Evolutionary conservation across 35 echinoderm and acorn worm genomes (phyloP), one percentile per base, ranked within the genome.

Genomic region (Amphiura filiformis): DNA sequence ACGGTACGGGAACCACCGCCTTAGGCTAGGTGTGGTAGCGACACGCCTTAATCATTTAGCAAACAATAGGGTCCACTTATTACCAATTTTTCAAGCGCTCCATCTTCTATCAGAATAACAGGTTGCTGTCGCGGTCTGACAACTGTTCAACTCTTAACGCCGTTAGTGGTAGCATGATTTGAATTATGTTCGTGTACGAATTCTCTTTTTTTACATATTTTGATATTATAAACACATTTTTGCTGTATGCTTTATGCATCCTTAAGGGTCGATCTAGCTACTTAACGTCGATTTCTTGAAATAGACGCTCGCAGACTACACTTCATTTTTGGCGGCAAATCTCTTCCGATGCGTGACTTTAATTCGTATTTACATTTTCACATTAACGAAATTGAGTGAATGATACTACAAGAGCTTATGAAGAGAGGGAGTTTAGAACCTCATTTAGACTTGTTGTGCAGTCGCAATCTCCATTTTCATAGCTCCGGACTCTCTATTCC

Each of bases 311-410:
- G 61, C 61, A 70, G 61, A 70, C 61, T 18, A 70, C 26, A 70
- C 61, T n/a, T 26, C 61, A 70, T 70, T 70, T 70, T 18, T 70
- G 61, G 61, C 61, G 61, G 61, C 61, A 70, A 70, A 70, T 70
- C 61, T 5, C 26, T 70, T 70, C 61, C 61, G 61, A 70, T 70
- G 61, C 61, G 61, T 70, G 61, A 70, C 61, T 70, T n/a, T 70
- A 70, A 70, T 70, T 70, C 61, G 61, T n/a, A 70, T 70, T 70
- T 70, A 18, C 61, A 70, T 70, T 26, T 70, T 70, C 7, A 70
- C 61, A 70, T 70, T 70, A 70, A 70, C 61, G 61, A 70, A 70
- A 70, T 70, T 70, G 61, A 70, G 61, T 70, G 61, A 70, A 70
- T 70, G 61, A 70, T 70, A 70, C 61, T 18, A 70, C 28, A 70